Base-by-base conservation (phyloP, 1,140 invertebrate species). In the Maniola jurtina region DNA sequence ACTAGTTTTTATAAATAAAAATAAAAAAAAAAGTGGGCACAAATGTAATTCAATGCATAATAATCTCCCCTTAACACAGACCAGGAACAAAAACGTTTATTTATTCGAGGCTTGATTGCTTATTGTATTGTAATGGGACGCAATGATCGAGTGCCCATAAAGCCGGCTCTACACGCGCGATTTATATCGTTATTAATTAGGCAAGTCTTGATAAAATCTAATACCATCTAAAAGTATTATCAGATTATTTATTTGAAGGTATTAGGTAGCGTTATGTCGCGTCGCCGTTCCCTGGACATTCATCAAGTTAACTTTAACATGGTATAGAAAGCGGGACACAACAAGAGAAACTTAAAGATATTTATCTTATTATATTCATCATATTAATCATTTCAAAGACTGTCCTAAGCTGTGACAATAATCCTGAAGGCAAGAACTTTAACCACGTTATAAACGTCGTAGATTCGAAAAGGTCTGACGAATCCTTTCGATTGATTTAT, bases 41-140 rank as follows among this genome's bases (percentile, higher is more conserved):
- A 25, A 25, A 25, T 2, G 4, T 25, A 25, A 2, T 25, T 25
- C 25, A 25, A 25, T 45, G 45, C 55, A 56, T 38, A 48, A 65
- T 61, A 59, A 70, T 57, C 33, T 48, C 58, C 4, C 48, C 38
- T 52, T 13, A 14, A n/a, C 48, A n/a, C 15, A 14, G 55, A 16
- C 10, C 35, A 45, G 47, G 38, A 54, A 42, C 55, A 60, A 64
- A 64, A 64, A 60, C 50, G 35, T 71, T 64, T 66, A 66, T 70
- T 67, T 64, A 70, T 70, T 65, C 64, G 33, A 35, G 9, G 10
- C 65, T 67, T 73, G 73, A 76, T 76, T 76, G 73, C 71, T 70
- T 68, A 76, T 76, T 76, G 71, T 76, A 76, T 73, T 73, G 61
- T 70, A 72, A 75, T 75, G 66, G 65, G 73, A 68, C 70, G 59